phyloP scores from a whole-genome alignment of 2,797 vertebrate species.

The Hoplostethus mediterraneus region DNA sequence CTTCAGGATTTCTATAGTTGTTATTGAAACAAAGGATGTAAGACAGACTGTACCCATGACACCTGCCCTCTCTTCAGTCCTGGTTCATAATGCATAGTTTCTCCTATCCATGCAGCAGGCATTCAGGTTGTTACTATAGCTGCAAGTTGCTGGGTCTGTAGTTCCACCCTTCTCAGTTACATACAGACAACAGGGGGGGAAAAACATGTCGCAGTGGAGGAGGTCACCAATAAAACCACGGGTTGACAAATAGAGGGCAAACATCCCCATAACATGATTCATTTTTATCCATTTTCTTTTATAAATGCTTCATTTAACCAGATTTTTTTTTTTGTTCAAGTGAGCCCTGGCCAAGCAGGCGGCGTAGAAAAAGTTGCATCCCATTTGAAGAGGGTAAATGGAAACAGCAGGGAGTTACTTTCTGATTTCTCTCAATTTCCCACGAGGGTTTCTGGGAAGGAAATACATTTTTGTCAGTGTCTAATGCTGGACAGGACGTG shows the following conservation, averaged over 20 bases:
- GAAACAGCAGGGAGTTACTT: background rate
- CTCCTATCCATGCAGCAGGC: conserved; percentile 49
- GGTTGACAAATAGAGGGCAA: conserved; percentile 2
- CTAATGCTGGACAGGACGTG: conserved; percentile 21
- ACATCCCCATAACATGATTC: too few species aligned
- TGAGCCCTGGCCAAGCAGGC: too few species aligned
- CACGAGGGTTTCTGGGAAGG: conserved; percentile 1
- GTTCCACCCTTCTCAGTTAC: conserved; percentile 79
- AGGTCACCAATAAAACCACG: conserved; percentile 27
- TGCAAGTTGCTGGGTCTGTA: conserved; percentile 56
- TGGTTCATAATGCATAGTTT: conserved; percentile 22
- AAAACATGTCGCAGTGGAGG: conserved; percentile 50
- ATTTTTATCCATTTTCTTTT: too few species aligned
- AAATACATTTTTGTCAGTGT: conserved; percentile 12
- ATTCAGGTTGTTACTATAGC: conserved; percentile 66
- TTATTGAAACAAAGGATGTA: too few species aligned
- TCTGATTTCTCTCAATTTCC: conserved; percentile 18
- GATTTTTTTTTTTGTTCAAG: too few species aligned
- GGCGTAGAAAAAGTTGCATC: background rate
- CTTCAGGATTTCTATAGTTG: background rate
- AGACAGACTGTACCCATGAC: conserved; percentile 29
- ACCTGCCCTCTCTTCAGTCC: conserved; percentile 53
- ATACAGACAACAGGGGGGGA: conserved; percentile 58
- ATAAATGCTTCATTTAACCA: too few species aligned
- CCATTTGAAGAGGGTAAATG: conserved; percentile 2